These are phyloP conservation scores for Limenitis camilla DNA, from an alignment of 2,888 invertebrate species.

Conservation along the genomic window DNA sequence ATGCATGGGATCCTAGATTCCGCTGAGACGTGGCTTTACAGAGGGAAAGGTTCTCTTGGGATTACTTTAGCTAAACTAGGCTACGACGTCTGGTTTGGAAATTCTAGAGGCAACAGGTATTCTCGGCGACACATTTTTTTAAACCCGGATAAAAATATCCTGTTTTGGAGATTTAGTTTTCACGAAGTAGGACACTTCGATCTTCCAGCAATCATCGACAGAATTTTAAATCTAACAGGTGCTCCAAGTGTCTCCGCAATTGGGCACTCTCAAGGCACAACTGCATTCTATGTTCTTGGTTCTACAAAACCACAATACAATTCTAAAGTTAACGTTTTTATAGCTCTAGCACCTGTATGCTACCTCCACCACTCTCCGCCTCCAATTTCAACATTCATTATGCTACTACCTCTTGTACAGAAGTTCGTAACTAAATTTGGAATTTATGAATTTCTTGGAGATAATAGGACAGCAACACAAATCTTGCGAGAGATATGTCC, in stretches of 20 bases:
- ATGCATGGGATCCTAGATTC: slow-evolving; percentile 35
- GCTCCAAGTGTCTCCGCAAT: slow-evolving; percentile 71
- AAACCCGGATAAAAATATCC: slow-evolving; percentile 38
- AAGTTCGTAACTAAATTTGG: slow-evolving; percentile 6
- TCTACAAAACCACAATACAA: slow-evolving; percentile 70
- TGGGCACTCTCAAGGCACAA: slow-evolving; percentile 80
- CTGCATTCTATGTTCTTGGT: slow-evolving; percentile 66
- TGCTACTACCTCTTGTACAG: slow-evolving; percentile 29
- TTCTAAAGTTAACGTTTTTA: slow-evolving; percentile 61
- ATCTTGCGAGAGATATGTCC: slow-evolving; percentile 13
- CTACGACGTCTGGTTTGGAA: slow-evolving; percentile 45
- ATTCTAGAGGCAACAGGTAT: slow-evolving; percentile 75
- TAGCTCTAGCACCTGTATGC: slow-evolving; percentile 73
- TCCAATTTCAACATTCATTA: slow-evolving; percentile 31
- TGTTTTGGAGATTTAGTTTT: slow-evolving; percentile 73
- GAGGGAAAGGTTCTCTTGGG: slow-evolving; percentile 33
- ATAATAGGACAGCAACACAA: not conserved
- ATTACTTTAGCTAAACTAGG: slow-evolving; percentile 28
- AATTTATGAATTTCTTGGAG: slow-evolving; percentile 22
- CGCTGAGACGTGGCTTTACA: slow-evolving; percentile 31
- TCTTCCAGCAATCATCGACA: slow-evolving; percentile 74
- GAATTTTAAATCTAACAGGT: slow-evolving; percentile 48
- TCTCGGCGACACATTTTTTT: slow-evolving; percentile 62
- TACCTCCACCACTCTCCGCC: slow-evolving; percentile 48
- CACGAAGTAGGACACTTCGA: slow-evolving; percentile 81